Evolutionary conservation across 2,113 vertebrate genomes (phyloP).

Genomic region (Origma solitaria): DNA sequence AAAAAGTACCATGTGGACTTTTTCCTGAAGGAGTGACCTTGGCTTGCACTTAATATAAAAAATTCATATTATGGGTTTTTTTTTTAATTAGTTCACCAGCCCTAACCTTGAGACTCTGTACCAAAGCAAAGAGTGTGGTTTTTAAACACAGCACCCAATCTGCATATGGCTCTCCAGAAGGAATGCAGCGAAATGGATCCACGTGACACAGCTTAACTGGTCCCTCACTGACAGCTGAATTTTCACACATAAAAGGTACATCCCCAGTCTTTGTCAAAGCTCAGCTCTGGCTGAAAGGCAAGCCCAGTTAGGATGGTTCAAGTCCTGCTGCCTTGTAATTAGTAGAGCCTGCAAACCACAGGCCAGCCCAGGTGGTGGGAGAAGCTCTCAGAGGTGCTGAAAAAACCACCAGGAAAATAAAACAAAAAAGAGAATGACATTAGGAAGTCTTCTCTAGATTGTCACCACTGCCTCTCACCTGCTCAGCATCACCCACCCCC

Average conservation of each 20-base stretch:
- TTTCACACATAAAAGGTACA: neutral
- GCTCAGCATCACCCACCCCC: neutral
- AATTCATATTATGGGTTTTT: neutral
- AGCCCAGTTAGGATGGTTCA: neutral
- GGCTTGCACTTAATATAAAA: neutral
- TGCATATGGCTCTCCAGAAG: neutral
- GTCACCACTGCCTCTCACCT: neutral
- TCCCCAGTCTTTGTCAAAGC: neutral
- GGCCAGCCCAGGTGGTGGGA: neutral
- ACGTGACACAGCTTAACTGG: neutral
- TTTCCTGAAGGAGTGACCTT: neutral
- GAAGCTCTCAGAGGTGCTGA: neutral
- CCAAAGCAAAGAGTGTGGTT: neutral
- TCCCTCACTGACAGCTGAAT: neutral
- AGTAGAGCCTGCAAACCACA: neutral
- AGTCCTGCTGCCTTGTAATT: neutral
- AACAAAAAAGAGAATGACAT: neutral
- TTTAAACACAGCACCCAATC: neutral
- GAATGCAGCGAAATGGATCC: neutral
- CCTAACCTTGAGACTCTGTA: neutral
- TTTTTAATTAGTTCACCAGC: neutral
- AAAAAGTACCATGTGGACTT: accelerated
- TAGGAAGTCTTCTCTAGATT: neutral
- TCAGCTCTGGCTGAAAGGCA: neutral
- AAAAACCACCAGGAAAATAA: neutral